phyloP scores from a whole-genome alignment of 1,140 invertebrate species.

The Drosophila nasuta region DNA sequence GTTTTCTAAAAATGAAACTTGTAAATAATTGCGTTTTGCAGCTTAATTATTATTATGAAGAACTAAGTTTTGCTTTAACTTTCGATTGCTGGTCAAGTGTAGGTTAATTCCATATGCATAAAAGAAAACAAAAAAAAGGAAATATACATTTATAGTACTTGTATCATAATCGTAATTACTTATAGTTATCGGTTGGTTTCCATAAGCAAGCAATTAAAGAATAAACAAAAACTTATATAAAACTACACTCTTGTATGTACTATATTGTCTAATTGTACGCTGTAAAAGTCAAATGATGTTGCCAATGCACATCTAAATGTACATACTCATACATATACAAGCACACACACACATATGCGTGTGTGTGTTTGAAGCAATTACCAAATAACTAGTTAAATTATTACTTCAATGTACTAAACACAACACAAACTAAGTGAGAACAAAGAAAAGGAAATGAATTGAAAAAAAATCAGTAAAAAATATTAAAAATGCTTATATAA shows the following conservation, averaged over 20 bases:
- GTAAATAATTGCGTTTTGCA: constrained; percentile 46
- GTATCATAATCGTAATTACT: constrained; percentile 29
- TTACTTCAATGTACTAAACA: constrained; percentile 66
- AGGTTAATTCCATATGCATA: constrained; percentile 47
- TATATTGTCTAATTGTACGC: constrained; percentile 18
- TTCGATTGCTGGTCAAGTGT: constrained; percentile 76
- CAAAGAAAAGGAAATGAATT: constrained; percentile 32
- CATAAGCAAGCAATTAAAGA: constrained; percentile 20
- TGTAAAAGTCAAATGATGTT: constrained; percentile 27
- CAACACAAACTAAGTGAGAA: constrained; percentile 48
- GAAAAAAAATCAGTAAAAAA: constrained; percentile 28
- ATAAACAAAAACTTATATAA: constrained; percentile 10
- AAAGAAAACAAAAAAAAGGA: background rate
- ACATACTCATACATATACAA: constrained; percentile 4
- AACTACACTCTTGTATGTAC: constrained; percentile 13
- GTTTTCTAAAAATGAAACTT: constrained; percentile 1
- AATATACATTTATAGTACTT: constrained; percentile 6
- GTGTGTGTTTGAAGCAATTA: constrained; percentile 65
- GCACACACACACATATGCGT: constrained; percentile 11
- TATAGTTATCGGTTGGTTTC: constrained; percentile 42
- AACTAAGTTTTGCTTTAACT: constrained; percentile 48
- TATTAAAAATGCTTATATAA: constrained; percentile 31
- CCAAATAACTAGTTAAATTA: constrained; percentile 82
- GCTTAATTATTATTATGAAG: constrained; percentile 22
- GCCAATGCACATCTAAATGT: constrained; percentile 25